Percentiles rank a stretch among this genome's conserved stretches.
Evolutionary conservation across 2,888 invertebrate genomes (phyloP).

Genomic region (Luperina testacea): DNA sequence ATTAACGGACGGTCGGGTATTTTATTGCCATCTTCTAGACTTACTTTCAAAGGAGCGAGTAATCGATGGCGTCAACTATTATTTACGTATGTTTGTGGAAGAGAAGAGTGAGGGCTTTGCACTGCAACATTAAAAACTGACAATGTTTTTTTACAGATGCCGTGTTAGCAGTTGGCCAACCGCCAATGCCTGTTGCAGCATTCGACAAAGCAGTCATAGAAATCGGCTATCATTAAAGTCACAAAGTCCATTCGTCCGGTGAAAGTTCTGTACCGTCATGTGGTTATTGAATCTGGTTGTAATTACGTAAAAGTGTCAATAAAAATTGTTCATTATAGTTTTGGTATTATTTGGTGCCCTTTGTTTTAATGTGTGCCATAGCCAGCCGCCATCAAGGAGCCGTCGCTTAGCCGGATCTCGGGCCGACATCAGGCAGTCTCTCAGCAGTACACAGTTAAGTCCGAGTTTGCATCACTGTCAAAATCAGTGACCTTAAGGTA

Average conservation of each 20-base stretch:
- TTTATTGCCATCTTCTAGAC: neutral
- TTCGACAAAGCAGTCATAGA: slow-evolving; percentile 86
- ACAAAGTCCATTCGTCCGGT: slow-evolving; percentile 49
- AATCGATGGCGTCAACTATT: neutral
- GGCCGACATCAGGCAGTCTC: too few relatives aligned
- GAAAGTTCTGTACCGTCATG: slow-evolving; percentile 51
- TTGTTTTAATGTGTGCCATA: neutral
- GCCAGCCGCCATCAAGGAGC: too few relatives aligned
- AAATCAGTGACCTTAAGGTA: too few relatives aligned
- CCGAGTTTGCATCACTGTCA: too few relatives aligned
- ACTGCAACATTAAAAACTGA: slow-evolving; percentile 5
- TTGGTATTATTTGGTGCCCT: slow-evolving; percentile 3
- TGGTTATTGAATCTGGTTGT: slow-evolving; percentile 49
- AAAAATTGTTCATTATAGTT: slow-evolving; percentile 60
- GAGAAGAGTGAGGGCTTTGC: neutral
- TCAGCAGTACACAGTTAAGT: too few relatives aligned
- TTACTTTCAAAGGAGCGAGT: neutral
- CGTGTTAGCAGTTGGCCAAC: slow-evolving; percentile 85
- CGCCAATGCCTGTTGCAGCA: slow-evolving; percentile 84
- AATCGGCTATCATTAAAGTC: slow-evolving; percentile 69
- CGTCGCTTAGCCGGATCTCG: too few relatives aligned
- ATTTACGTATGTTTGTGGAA: neutral
- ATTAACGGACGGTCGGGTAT: neutral
- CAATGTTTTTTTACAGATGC: slow-evolving; percentile 78
- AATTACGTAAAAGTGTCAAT: slow-evolving; percentile 65